These are phyloP conservation scores for Ammodramus savannarum DNA, from an alignment of 2,113 vertebrate species.

Conservation along the genomic window DNA sequence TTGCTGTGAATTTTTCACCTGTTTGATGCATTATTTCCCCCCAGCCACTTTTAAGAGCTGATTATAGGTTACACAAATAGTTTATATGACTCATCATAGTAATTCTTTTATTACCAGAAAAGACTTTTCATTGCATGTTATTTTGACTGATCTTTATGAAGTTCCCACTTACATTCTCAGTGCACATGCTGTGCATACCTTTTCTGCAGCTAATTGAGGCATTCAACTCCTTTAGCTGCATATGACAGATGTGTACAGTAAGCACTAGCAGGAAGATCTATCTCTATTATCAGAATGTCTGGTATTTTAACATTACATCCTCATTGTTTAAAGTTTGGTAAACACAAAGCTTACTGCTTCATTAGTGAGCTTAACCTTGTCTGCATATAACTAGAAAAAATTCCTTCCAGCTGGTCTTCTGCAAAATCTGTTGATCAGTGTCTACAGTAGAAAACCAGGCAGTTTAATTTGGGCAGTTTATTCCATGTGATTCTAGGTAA, in stretches of 20 bases:
- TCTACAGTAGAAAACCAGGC: background rate
- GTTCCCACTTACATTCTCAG: background rate
- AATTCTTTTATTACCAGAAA: background rate
- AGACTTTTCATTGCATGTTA: background rate
- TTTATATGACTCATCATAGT: background rate
- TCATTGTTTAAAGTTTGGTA: background rate
- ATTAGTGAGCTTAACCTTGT: background rate
- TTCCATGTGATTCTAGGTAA: background rate
- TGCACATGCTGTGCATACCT: background rate
- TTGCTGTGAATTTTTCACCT: background rate
- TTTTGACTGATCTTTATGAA: slow-evolving; percentile 3
- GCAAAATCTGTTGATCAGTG: background rate
- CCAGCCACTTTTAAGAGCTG: background rate
- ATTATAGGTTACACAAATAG: background rate
- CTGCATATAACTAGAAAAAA: background rate
- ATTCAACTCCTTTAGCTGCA: background rate
- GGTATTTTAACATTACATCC: background rate
- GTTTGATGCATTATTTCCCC: background rate
- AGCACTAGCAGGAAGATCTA: background rate
- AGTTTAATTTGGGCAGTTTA: background rate
- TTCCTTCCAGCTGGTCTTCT: background rate
- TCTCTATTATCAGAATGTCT: background rate
- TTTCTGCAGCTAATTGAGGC: background rate
- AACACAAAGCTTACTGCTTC: background rate
- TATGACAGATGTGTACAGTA: background rate